Evolutionary conservation across 35 echinoderm and acorn worm genomes (phyloP).

Genomic region (Hemicentrotus pulcherrimus): DNA sequence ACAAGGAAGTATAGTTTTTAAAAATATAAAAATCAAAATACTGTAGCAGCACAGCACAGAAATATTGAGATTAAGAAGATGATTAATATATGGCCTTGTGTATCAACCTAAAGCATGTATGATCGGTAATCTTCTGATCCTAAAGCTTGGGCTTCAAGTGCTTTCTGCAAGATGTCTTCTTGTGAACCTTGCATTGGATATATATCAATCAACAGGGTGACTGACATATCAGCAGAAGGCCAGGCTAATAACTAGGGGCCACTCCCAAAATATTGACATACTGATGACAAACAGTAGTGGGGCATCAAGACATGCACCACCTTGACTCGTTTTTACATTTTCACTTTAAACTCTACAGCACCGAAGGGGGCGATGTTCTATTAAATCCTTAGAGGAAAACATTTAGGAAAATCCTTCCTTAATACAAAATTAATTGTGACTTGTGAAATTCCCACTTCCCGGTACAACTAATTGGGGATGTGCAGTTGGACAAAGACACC

Average conservation of each 20-base stretch:
- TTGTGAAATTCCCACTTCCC: too few relatives aligned
- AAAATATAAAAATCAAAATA: neutral
- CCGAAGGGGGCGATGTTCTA: neutral
- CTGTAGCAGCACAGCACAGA: neutral
- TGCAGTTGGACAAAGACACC: too few relatives aligned
- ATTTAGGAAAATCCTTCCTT: too few relatives aligned
- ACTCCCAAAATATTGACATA: neutral
- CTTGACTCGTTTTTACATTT: neutral
- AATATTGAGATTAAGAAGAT: slow-evolving; percentile 6
- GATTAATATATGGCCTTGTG: neutral
- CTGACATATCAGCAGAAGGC: neutral
- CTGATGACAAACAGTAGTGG: neutral
- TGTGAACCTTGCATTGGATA: neutral
- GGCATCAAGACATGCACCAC: neutral
- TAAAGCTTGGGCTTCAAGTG: neutral
- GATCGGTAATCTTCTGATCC: neutral
- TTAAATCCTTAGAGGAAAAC: too few relatives aligned
- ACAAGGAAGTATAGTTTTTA: neutral
- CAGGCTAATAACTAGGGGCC: neutral
- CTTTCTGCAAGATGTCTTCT: neutral
- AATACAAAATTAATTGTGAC: too few relatives aligned
- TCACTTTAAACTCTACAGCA: neutral
- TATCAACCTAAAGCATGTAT: neutral
- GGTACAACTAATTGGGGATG: too few relatives aligned
- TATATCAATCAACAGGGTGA: neutral